Evolutionary conservation across 2,797 vertebrate genomes (phyloP), one percentile per base, ranked within the genome.

Genomic region (Masticophis lateralis): DNA sequence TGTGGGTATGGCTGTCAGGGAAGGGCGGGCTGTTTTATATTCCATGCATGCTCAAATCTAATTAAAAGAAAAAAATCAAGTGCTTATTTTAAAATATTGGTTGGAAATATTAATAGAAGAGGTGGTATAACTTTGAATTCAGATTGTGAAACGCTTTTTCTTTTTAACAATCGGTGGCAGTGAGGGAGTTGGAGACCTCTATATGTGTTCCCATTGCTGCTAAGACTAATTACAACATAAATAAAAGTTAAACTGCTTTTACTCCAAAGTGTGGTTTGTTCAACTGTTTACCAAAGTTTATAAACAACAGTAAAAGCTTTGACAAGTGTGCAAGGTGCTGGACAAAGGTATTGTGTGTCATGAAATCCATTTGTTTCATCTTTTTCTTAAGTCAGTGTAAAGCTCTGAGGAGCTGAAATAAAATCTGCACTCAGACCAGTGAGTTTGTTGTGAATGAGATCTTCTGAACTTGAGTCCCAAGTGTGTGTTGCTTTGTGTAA

Each of bases 191-290:
- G 8, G 20, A 22, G 10, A 27, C 86, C 4, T 88, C 9, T 60
- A 1, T 53, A 43, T 56, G n/a, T 91, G 51, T 53, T 28, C 37
- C 55, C n/a, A 37, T 3, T 88, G 92, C 37, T 74, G 43, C 28
- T 60, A 63, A 87, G 61, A 88, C 55, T 74, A 43, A 51, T 91
- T 3, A 20, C 60, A 59, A 5, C 9, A 28, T 74, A 74, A 93
- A 93, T 93, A 93, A 93, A 93, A 22, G 43, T 22, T 93, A 79
- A 91, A 74, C 63, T 51, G 22, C 18, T 91, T 22, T 79, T 88
- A 91, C 28, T 87, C 10, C 28, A 60, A 53, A 88, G 55, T 91
- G 47, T 90, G 32, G 13, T 88, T 91, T 93, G 20, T 93, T 88
- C 28, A 87, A n/a, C 22, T 27, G 59, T 37, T 53, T 90, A 55